A percentile compares a stretch with the other conserved stretches of the same genome.
These are phyloP conservation scores for Mimumesa dahlbomi DNA, from an alignment of 2,888 invertebrate species.

Conservation along the genomic window DNA sequence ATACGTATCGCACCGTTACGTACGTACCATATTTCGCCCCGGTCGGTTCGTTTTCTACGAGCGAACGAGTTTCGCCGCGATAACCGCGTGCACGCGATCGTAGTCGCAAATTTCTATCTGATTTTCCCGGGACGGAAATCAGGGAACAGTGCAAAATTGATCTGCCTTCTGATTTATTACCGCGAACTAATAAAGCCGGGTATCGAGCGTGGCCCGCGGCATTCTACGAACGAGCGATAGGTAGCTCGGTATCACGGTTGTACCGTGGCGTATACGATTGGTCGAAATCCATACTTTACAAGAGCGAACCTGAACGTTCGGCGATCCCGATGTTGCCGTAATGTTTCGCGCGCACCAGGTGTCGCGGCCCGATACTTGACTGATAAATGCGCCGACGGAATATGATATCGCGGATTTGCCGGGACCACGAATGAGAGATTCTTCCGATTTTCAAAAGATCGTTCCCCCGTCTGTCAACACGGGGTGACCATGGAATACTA, in stretches of 20 bases:
- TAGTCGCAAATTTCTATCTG: conserved; percentile 74
- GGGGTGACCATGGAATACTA: too few relatives aligned
- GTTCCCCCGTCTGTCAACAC: neutral
- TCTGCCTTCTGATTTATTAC: conserved; percentile 76
- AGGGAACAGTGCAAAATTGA: conserved; percentile 75
- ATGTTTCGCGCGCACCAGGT: conserved; percentile 26
- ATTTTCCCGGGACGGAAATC: conserved; percentile 72
- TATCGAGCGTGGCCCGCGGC: conserved; percentile 63
- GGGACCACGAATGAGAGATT: conserved; percentile 25
- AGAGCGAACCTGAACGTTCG: conserved; percentile 31
- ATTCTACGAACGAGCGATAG: conserved; percentile 58
- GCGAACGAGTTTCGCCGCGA: conserved; percentile 15
- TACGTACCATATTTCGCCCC: too few relatives aligned
- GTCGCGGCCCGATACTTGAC: conserved; percentile 30
- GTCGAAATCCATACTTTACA: conserved; percentile 60
- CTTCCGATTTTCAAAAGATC: neutral
- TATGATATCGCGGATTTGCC: conserved; percentile 23
- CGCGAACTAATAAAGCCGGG: conserved; percentile 75
- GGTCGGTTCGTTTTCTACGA: too few relatives aligned
- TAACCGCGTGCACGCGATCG: conserved; percentile 37
- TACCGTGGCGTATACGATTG: conserved; percentile 36
- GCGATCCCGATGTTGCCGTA: conserved; percentile 37
- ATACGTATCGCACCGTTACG: too few relatives aligned
- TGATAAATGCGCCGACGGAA: conserved; percentile 47
- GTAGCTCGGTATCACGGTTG: conserved; percentile 47